Conservation (phyloP, 2,797 vertebrate genomes). For the Champsocephalus esox region DNA sequence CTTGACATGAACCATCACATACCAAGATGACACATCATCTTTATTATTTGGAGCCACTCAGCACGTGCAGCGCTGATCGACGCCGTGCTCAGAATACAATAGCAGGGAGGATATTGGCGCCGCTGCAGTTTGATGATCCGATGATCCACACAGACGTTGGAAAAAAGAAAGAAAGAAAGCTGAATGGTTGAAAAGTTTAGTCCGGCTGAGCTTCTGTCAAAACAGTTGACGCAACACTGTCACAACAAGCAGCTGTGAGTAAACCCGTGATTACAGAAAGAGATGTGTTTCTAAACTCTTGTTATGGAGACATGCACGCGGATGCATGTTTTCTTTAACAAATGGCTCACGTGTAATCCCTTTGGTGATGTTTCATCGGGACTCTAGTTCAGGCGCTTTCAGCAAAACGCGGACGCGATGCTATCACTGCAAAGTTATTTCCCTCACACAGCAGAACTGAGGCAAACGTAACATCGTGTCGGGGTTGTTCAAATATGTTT, state of each 20-base stretch:
- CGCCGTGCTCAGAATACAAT: not conserved
- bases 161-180: slow-evolving; percentile 12
- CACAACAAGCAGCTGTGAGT: slow-evolving; percentile 63
- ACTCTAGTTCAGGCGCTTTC: not conserved
- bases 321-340: slow-evolving; percentile 20
- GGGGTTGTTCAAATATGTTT: slow-evolving; percentile 23
- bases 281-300: slow-evolving; percentile 13
- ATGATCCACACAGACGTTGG: slow-evolving; percentile 22
- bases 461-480: slow-evolving; percentile 11
- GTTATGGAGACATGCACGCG: slow-evolving; percentile 25
- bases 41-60: not conserved
- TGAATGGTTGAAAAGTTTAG: slow-evolving; percentile 43
- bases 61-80: not conserved
- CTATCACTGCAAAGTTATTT: not conserved
- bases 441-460: not conserved
- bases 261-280: slow-evolving; percentile 54
- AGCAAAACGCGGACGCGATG: not conserved
- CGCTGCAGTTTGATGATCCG: slow-evolving; percentile 23
- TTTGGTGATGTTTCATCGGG: slow-evolving; percentile 20
- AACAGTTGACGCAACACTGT: slow-evolving; percentile 61
- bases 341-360: slow-evolving; percentile 17
- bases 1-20: not conserved
- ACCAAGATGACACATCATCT: not conserved
- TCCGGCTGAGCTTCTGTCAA: slow-evolving; percentile 52
- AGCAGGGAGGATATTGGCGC: not conserved